Evolutionary conservation across 1,140 invertebrate genomes (phyloP).

Genomic region (Tigriopus japonicus): DNA sequence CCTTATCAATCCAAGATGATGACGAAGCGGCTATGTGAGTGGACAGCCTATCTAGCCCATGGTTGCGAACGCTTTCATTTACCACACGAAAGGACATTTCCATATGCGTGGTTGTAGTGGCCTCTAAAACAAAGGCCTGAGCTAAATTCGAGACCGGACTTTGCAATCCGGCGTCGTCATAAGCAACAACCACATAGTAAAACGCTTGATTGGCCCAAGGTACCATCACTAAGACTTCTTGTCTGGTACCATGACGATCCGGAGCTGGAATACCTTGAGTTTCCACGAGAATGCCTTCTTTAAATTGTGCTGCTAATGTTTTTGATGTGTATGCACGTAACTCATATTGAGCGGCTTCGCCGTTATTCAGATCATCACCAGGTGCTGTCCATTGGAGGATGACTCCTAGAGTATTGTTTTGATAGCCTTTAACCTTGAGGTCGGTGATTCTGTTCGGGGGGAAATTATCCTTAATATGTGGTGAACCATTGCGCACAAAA

Average conservation of each 20-base stretch:
- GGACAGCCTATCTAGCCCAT: background rate
- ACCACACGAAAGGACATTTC: background rate
- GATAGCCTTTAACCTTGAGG: conserved; percentile 18
- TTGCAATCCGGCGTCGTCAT: conserved; percentile 19
- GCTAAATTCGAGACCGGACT: conserved; percentile 22
- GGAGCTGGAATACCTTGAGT: too few relatives aligned
- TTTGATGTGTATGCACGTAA: too few relatives aligned
- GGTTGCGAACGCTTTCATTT: background rate
- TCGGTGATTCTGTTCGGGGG: conserved; percentile 21
- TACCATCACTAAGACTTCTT: conserved; percentile 19
- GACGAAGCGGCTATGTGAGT: background rate
- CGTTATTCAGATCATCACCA: conserved; percentile 23
- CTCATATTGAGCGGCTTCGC: conserved; percentile 19
- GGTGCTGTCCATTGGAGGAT: conserved; percentile 24
- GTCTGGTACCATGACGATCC: conserved; percentile 18
- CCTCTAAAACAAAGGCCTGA: conserved; percentile 21
- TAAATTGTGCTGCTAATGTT: too few relatives aligned
- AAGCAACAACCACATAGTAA: conserved; percentile 22
- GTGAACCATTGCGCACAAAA: conserved; percentile 18
- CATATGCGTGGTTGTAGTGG: conserved; percentile 16
- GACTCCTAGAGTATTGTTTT: conserved; percentile 21
- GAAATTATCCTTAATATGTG: conserved; percentile 20
- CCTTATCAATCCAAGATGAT: background rate
- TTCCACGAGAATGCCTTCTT: too few relatives aligned
- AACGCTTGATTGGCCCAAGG: conserved; percentile 23